Conservation (phyloP, 2,888 invertebrate genomes). For the Trichopria drosophilae region DNA sequence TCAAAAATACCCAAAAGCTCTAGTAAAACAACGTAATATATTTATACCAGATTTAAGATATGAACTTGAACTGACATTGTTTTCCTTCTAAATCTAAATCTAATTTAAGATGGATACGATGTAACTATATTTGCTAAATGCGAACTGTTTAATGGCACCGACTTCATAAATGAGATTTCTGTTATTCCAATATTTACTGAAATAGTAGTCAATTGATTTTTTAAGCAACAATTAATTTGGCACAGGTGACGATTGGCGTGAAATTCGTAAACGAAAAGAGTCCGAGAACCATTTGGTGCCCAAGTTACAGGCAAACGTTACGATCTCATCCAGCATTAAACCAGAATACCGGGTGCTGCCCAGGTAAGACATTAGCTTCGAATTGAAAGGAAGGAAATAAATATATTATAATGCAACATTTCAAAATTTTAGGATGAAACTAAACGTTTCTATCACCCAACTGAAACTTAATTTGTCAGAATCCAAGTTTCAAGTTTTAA, state of each 20-base stretch:
- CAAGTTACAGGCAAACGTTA: constrained; percentile 67
- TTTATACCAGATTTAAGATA: too few species aligned
- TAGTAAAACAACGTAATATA: too few species aligned
- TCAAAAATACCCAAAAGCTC: too few species aligned
- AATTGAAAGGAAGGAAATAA: background rate
- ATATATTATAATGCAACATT: background rate
- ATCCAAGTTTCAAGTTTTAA: constrained; percentile 67
- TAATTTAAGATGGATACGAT: too few species aligned
- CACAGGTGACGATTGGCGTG: constrained; percentile 74
- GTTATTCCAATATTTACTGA: constrained; percentile 4
- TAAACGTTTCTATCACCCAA: constrained; percentile 72
- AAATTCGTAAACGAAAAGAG: constrained; percentile 69
- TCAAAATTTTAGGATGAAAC: constrained; percentile 66
- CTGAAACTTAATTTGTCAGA: constrained; percentile 78
- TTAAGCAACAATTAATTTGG: background rate
- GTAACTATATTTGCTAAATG: too few species aligned
- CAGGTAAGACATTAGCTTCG: constrained; percentile 56
- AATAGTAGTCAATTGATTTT: too few species aligned
- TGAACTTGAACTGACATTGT: too few species aligned
- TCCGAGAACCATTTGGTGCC: constrained; percentile 76
- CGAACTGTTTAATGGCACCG: too few species aligned
- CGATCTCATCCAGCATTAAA: constrained; percentile 75
- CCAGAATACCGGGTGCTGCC: constrained; percentile 73
- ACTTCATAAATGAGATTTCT: constrained; percentile 8
- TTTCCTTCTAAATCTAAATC: too few species aligned